phyloP scores from a whole-genome alignment of 2,113 vertebrate species.

The Sphyrna mokarran region DNA sequence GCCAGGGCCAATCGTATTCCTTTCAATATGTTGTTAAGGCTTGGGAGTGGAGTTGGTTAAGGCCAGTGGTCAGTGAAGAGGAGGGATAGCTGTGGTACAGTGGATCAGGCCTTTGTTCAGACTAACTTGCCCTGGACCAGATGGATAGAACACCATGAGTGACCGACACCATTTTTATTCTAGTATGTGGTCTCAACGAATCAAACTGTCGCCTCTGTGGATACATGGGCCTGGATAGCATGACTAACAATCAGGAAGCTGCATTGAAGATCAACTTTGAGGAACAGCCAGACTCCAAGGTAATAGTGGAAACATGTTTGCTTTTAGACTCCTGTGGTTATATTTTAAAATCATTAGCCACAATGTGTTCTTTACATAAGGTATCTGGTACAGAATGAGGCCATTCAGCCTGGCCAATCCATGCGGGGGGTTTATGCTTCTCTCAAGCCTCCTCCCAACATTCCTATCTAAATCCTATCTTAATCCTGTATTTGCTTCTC shows the following conservation, averaged over 20 bases:
- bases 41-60: neutral
- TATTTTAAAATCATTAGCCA: neutral
- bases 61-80: no score
- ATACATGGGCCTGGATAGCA: slow-evolving; percentile 85
- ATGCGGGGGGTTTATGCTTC: neutral
- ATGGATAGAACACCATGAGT: neutral
- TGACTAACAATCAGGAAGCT: slow-evolving; percentile 65
- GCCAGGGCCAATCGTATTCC: neutral
- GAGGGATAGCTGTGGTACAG: neutral
- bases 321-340: neutral
- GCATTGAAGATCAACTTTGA: slow-evolving; percentile 79
- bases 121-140: neutral
- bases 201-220: slow-evolving; percentile 60
- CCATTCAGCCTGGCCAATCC: no score
- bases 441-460: neutral
- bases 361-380: neutral
- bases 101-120: neutral
- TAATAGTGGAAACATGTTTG: slow-evolving; percentile 44
- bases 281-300: slow-evolving; percentile 69
- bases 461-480: neutral
- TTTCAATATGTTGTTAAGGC: neutral
- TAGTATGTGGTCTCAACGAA: slow-evolving; percentile 61
- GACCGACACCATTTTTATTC: slow-evolving; percentile 38
- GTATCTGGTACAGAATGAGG: neutral
- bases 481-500: neutral